Evolutionary conservation across 1,140 invertebrate species (phyloP).

Genomic region (Euura lappo): DNA sequence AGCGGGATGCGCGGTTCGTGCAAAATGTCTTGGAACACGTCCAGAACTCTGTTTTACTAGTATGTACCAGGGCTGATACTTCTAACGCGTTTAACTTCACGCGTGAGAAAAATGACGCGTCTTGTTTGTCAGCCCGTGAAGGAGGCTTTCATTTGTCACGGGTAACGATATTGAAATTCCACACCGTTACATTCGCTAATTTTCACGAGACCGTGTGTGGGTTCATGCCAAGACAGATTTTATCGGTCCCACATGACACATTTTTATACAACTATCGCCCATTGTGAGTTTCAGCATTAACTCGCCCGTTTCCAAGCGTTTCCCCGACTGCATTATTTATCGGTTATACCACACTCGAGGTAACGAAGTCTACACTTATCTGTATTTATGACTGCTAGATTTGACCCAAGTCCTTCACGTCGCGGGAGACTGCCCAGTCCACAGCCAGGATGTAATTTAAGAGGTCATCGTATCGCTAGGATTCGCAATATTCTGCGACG

Average conservation of each 20-base stretch:
- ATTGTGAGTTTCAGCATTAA: too few relatives aligned
- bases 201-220: neutral
- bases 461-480: neutral
- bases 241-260: too few relatives aligned
- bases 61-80: neutral
- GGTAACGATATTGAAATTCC: slow-evolving; percentile 47
- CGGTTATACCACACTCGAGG: neutral
- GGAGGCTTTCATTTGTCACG: slow-evolving; percentile 43
- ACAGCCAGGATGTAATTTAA: neutral
- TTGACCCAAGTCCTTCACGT: neutral
- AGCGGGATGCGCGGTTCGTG: slow-evolving; percentile 8
- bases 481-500: neutral
- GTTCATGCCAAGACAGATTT: too few relatives aligned
- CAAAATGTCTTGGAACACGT: slow-evolving; percentile 9
- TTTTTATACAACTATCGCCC: too few relatives aligned
- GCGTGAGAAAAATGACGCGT: slow-evolving; percentile 37
- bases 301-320: too few relatives aligned
- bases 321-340: neutral
- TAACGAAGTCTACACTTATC: slow-evolving; percentile 1
- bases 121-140: slow-evolving; percentile 43
- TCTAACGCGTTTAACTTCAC: slow-evolving; percentile 4
- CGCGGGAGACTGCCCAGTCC: neutral
- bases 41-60: slow-evolving; percentile 1
- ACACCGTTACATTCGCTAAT: slow-evolving; percentile 24
- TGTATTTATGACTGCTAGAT: neutral